Conservation (phyloP, 2,797 vertebrate genomes). For the Antrozous pallidus region DNA sequence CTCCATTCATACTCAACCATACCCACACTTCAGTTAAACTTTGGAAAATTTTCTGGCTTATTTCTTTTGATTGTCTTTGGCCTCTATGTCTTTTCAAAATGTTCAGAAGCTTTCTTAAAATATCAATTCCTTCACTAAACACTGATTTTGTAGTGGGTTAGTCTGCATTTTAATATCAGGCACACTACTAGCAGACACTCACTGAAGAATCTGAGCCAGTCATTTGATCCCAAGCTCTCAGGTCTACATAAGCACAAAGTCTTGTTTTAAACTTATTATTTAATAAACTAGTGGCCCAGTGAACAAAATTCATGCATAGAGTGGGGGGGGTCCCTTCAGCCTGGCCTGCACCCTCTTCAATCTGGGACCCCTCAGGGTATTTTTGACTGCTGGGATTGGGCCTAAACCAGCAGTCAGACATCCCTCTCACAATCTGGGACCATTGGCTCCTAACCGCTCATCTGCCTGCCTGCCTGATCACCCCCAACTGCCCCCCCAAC, state of each 20-base stretch:
- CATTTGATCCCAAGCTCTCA: neutral
- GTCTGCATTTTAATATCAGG: neutral
- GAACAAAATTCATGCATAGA: too few relatives aligned
- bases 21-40: neutral
- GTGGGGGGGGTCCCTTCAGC: too few relatives aligned
- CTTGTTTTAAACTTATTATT: constrained; percentile 15
- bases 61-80: constrained; percentile 40
- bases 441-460: too few relatives aligned
- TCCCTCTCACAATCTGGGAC: too few relatives aligned
- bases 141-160: neutral
- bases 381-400: too few relatives aligned
- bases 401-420: too few relatives aligned
- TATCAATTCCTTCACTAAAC: neutral
- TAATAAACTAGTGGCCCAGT: neutral
- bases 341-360: too few relatives aligned
- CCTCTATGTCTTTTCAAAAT: neutral
- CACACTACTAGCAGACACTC: neutral
- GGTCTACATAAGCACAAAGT: neutral
- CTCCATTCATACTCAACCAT: neutral
- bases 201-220: neutral
- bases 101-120: constrained; percentile 25
- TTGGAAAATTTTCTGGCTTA: constrained; percentile 22
- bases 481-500: too few relatives aligned
- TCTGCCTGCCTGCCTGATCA: too few relatives aligned
- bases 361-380: too few relatives aligned